Base-by-base conservation (phyloP, 2,113 vertebrate species). In the Henicopernis longicauda region DNA sequence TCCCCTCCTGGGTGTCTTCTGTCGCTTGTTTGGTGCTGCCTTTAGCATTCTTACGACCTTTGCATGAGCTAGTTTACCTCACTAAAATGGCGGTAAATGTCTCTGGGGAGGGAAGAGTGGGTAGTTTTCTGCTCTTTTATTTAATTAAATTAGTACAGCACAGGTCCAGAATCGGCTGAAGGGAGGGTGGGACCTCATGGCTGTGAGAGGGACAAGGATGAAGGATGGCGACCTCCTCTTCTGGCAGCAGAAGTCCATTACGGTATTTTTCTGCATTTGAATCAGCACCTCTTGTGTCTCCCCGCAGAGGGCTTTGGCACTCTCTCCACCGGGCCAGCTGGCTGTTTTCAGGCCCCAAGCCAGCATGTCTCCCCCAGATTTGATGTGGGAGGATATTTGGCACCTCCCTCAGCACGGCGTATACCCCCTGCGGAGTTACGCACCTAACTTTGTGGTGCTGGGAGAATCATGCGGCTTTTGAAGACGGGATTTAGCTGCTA, bases 401-500 rank as follows among this genome's bases (percentile, higher is more conserved):
- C 20, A 31, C 29, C 32, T 83, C 17, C 17, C 7, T 82, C 38
- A 55, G 29, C 15, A 27, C 25, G n/a, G 7, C 0, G 2, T 58
- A 7, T 19, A 29, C 2, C 6, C 31, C 6, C 22, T 42, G 19
- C 1, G 0, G 21, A 77, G 40, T 11, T 34, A 6, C 1, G 1
- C 2, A 0, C 19, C 7, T 32, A 36, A 15, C 6, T 66, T 52
- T 16, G 16, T 36, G 31, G 17, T n/a, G 9, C 40, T 34, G 27
- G 2, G 3, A 36, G 31, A 61, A 16, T 23, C 16, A 15, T 2
- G 2, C 1, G 3, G 21, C 36, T 77, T 88, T 65, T 42, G 59
- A 44, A 73, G 26, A 19, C 16, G 11, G 11, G 7, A 29, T 62
- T 89, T 67, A 45, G 9, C 34, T 61, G 29, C 16, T 77, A 15